Percentiles rank a stretch among this genome's conserved stretches.
These are phyloP conservation scores for Elgaria multicarinata DNA, from an alignment of 2,113 vertebrate species.

Conservation along the genomic window DNA sequence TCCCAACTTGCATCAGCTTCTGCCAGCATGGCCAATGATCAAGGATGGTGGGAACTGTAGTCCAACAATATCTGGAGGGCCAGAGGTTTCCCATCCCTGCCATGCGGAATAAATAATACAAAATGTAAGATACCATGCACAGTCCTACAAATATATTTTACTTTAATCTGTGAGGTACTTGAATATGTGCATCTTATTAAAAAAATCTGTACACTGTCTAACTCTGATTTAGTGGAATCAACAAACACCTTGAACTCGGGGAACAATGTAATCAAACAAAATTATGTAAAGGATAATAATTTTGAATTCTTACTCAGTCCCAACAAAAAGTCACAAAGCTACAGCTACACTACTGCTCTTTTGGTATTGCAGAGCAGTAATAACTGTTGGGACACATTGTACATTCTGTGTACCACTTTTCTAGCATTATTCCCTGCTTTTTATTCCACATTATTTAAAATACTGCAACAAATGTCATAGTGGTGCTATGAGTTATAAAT, in stretches of 20 bases:
- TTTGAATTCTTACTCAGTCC: too few relatives aligned
- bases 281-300: constrained; percentile 19
- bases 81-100: too few relatives aligned
- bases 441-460: too few relatives aligned
- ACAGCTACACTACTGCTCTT: too few relatives aligned
- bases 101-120: background rate
- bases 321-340: too few relatives aligned
- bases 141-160: background rate
- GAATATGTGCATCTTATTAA: background rate
- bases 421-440: too few relatives aligned
- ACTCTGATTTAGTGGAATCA: background rate
- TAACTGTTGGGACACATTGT: too few relatives aligned
- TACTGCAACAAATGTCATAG: too few relatives aligned
- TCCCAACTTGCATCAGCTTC: background rate
- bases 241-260: background rate
- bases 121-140: background rate
- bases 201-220: background rate
- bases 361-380: too few relatives aligned
- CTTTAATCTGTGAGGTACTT: background rate
- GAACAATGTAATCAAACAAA: background rate
- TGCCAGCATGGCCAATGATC: background rate
- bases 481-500: too few relatives aligned
- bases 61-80: background rate
- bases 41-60: background rate
- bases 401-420: too few relatives aligned